Percentiles rank a stretch among this genome's conserved stretches.
phyloP scores from a whole-genome alignment of 2,797 vertebrate species.

The Enteromius afrohamiltoni region DNA sequence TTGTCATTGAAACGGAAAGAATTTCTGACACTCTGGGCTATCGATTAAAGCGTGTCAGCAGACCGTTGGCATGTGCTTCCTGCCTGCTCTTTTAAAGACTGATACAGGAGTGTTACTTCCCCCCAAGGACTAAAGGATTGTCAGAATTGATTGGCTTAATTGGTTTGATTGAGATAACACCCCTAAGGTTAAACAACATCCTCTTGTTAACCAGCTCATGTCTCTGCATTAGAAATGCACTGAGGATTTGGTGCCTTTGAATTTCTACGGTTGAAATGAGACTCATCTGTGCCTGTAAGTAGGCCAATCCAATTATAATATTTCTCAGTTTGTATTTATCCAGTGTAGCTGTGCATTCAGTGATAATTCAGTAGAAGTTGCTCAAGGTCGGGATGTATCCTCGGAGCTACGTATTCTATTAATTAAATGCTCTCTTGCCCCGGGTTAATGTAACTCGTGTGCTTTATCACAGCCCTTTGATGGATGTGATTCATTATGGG shows the following conservation, averaged over 20 bases:
- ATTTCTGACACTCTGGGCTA: conserved; percentile 21
- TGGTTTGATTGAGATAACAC: conserved; percentile 43
- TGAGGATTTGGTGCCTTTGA: conserved; percentile 20
- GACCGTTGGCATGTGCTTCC: conserved; percentile 24
- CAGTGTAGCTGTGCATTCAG: conserved; percentile 14
- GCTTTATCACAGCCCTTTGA: conserved; percentile 18
- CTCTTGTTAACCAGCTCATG: conserved; percentile 35
- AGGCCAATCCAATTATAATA: conserved; percentile 37
- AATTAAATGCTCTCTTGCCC: conserved; percentile 42
- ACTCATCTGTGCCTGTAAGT: conserved; percentile 7
- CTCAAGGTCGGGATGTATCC: conserved; percentile 28
- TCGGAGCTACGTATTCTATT: conserved; percentile 12
- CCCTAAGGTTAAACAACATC: conserved; percentile 8
- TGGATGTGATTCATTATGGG: conserved; percentile 36
- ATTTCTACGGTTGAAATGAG: background rate
- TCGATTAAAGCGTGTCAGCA: conserved; percentile 40
- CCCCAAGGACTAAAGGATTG: background rate
- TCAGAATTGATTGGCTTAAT: conserved; percentile 48
- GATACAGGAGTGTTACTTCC: conserved; percentile 1
- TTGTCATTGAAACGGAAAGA: background rate
- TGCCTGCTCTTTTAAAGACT: conserved; percentile 30
- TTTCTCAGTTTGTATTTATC: conserved; percentile 16
- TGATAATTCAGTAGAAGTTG: conserved; percentile 36
- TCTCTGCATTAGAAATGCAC: conserved; percentile 13
- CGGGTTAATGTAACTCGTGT: conserved; percentile 25